Percentiles rank a stretch among this genome's conserved stretches.
These are phyloP conservation scores for Trichogramma pretiosum DNA, from an alignment of 1,140 invertebrate genomes.

Conservation along the genomic window DNA sequence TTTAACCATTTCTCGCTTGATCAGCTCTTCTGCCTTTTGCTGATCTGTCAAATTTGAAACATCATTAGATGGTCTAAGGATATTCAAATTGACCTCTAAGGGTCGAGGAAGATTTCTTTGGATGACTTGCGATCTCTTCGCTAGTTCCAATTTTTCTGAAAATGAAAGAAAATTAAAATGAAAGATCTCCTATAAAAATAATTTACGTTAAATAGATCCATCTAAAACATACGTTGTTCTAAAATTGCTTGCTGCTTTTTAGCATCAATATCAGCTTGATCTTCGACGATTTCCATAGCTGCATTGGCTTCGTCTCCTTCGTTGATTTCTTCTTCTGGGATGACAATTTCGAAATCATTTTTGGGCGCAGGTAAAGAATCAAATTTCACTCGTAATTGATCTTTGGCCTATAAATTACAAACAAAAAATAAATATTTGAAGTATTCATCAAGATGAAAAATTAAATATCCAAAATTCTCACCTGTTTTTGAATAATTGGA, in stretches of 20 bases:
- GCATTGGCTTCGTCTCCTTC: conserved; percentile 44
- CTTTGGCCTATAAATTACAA: conserved; percentile 52
- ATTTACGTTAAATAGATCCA: no score
- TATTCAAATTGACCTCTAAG: conserved; percentile 72
- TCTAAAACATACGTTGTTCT: conserved; percentile 47
- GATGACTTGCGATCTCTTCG: conserved; percentile 77
- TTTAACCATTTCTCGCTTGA: conserved; percentile 93
- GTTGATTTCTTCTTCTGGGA: conserved; percentile 75
- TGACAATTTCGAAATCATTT: conserved; percentile 98
- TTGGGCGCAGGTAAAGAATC: conserved; percentile 77
- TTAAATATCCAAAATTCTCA: conserved; percentile 21
- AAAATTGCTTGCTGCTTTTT: conserved; percentile 53
- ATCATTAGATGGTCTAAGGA: conserved; percentile 63
- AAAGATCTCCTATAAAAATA: no score
- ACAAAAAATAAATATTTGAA: no score
- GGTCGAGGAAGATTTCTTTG: conserved; percentile 85
- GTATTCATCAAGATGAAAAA: conserved; percentile 1
- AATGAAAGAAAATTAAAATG: no score
- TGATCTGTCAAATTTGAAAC: conserved; percentile 73
- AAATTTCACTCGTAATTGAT: conserved; percentile 67
- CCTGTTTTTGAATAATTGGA: conserved; percentile 59
- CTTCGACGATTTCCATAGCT: conserved; percentile 52
- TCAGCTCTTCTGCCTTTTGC: conserved; percentile 90
- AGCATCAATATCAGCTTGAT: conserved; percentile 86
- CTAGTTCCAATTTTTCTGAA: conserved; percentile 56